Base-by-base conservation (phyloP, 2,113 vertebrate genomes). In the Colossoma macropomum region DNA sequence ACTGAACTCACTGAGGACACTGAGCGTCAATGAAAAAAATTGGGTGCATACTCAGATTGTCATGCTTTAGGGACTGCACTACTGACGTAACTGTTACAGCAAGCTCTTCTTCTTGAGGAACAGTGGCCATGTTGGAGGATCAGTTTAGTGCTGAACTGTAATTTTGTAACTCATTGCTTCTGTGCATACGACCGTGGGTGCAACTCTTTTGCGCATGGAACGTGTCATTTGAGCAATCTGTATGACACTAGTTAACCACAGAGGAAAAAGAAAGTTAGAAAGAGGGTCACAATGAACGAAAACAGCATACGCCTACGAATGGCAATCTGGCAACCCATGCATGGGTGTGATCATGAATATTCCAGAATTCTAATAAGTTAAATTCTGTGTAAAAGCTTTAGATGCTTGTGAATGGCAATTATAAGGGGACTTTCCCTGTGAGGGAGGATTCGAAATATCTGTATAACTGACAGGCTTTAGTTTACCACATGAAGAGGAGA, bases 231-330 rank as follows among this genome's bases (percentile, higher is more conserved):
- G 38, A 21, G 32, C 11, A 63, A 78, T 78, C 79, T 63, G 7
- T 32, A 32, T 60, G 45, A 34, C 56, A 66, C 77, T 27, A 13
- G 21, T 48, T 30, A 30, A 75, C 75, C 80, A 70, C 80, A 86
- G 25, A 83, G 52, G 70, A 78, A 75, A 38, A 68, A 15, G 15
- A 69, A 76, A 21, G 34, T 30, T 75, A 23, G 32, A 80, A 84
- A 84, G 7, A 75, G 27, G 66, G 79, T 68, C 60, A 78, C 28
- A 28, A 16, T 27, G 54, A 52, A n/a, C 50, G 34, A 62, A 75
- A 77, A 56, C 11, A 77, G 52, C 21, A 60, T 19, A 52, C 72
- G 52, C 56, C 41, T 54, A 77, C 77, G 76, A 54, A 80, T 32
- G 72, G 52, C 76, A 79, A 1, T 30, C 3, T 38, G 9, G 27